Base-by-base conservation (phyloP, 2,113 vertebrate species). In the Sterna hirundo region DNA sequence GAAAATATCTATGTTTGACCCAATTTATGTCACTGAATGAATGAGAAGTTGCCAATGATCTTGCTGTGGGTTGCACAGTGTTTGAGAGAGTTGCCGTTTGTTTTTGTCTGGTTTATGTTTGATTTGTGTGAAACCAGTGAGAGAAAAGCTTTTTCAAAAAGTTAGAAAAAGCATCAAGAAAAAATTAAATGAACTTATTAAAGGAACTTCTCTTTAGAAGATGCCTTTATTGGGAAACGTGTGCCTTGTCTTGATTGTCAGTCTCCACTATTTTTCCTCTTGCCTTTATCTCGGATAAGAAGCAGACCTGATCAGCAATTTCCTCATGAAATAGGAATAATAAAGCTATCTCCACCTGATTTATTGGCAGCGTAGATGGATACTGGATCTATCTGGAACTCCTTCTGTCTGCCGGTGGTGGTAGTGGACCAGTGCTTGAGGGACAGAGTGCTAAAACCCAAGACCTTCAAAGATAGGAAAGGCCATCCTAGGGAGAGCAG, bases 271-370 rank as follows among this genome's bases (percentile, higher is more conserved):
- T 77, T 87, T 91, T 90, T 79, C 36, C 47, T 80, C 22, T 87
- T 76, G 66, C 51, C 32, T 94, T 83, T 92, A 83, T 82, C 49
- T 83, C 1, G 1, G 75, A 51, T 77, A 93, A 90, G 46, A 93
- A 93, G 84, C 54, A 90, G 74, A 88, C 79, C 71, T 90, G 87
- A 87, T 93, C 87, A 91, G 84, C 66, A 90, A 57, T 84, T 88
- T 95, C 80, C 52, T 49, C 65, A 82, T 60, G 83, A 90, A 95
- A 93, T 46, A 93, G 40, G n/a, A 95, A 90, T 83, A 93, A 94
- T 80, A 94, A 94, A 94, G 27, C 75, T 44, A 85, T 80, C 71
- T 85, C 38, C 20, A 60, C 27, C n/a, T 71, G 71, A 90, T 91
- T 96, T 94, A 70, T 74, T 91, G n/a, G 13, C 62, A 70, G 6